Percentiles rank a stretch among this genome's conserved stretches.
Evolutionary conservation across 2,888 invertebrate species (phyloP).

Genomic region (Helicoverpa assulta): DNA sequence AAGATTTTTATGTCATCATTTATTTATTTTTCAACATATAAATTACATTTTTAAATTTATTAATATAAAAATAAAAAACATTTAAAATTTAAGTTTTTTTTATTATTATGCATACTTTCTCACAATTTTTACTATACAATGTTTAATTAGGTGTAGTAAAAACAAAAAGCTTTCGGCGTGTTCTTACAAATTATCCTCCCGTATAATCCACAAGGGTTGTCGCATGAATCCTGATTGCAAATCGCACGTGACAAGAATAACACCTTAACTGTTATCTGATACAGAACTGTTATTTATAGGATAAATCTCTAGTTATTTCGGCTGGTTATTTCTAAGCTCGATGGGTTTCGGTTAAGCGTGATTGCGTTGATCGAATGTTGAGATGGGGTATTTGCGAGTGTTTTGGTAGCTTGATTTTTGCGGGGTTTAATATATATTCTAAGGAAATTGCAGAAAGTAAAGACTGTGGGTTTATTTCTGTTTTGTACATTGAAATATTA

Average conservation of each 20-base stretch:
- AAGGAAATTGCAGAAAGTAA: neutral
- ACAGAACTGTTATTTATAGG: conserved; percentile 68
- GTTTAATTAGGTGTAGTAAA: neutral
- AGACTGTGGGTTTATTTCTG: too few relatives aligned
- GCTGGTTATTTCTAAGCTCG: conserved; percentile 53
- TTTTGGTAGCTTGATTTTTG: neutral
- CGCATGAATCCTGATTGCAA: conserved; percentile 66
- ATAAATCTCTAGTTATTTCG: conserved; percentile 66
- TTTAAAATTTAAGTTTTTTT: too few relatives aligned
- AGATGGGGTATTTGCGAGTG: neutral
- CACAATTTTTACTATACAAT: too few relatives aligned
- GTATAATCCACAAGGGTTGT: conserved; percentile 54
- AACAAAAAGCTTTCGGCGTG: neutral
- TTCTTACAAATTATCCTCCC: conserved; percentile 20
- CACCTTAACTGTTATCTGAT: conserved; percentile 56
- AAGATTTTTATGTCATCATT: too few relatives aligned
- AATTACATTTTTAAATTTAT: too few relatives aligned
- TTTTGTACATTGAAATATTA: too few relatives aligned
- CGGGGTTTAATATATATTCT: neutral
- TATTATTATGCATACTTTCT: too few relatives aligned
- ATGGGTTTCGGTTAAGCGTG: conserved; percentile 19
- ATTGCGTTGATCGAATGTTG: conserved; percentile 14
- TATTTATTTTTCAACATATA: too few relatives aligned
- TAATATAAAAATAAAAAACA: too few relatives aligned
- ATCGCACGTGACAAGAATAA: conserved; percentile 63